Conservation (phyloP, 37 sponge, comb jelly and placozoan genomes). For the Axinella damicornis region DNA sequence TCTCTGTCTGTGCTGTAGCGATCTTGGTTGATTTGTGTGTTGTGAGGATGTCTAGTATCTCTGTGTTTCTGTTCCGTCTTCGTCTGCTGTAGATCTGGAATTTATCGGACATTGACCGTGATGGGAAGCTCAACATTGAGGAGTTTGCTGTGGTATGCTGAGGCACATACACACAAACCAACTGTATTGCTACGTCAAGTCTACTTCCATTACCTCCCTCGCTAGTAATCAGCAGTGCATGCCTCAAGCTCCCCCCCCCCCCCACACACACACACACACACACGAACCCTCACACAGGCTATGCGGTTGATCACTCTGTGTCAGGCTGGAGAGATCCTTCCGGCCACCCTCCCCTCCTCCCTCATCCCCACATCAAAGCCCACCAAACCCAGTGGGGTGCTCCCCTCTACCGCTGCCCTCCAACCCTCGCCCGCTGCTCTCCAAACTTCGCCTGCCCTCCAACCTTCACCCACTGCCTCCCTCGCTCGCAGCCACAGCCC, state of each 20-base stretch:
- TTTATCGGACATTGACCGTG: slow-evolving; percentile 76
- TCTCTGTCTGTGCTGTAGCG: no score
- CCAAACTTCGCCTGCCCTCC: not conserved
- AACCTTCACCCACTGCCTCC: no score
- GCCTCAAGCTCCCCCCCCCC: no score
- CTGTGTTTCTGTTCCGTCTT: no score
- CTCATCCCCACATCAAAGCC: slow-evolving; percentile 52
- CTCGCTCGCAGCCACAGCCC: no score
- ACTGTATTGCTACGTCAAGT: no score
- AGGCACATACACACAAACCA: no score
- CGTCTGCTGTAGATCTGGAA: slow-evolving; percentile 67
- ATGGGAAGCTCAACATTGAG: slow-evolving; percentile 72
- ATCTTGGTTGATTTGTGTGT: no score
- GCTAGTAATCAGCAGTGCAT: no score
- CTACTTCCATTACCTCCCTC: no score
- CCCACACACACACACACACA: no score
- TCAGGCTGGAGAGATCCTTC: slow-evolving; percentile 67
- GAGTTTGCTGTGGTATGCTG: slow-evolving; percentile 82
- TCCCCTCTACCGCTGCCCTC: not conserved
- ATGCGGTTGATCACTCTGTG: slow-evolving; percentile 67
- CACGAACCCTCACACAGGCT: slow-evolving; percentile 57
- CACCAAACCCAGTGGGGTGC: not conserved
- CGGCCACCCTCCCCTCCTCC: slow-evolving; percentile 64
- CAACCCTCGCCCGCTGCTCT: not conserved
- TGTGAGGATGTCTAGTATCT: no score